Evolutionary conservation across 2,888 invertebrate genomes (phyloP).

Genomic region (Melipona bicolor): DNA sequence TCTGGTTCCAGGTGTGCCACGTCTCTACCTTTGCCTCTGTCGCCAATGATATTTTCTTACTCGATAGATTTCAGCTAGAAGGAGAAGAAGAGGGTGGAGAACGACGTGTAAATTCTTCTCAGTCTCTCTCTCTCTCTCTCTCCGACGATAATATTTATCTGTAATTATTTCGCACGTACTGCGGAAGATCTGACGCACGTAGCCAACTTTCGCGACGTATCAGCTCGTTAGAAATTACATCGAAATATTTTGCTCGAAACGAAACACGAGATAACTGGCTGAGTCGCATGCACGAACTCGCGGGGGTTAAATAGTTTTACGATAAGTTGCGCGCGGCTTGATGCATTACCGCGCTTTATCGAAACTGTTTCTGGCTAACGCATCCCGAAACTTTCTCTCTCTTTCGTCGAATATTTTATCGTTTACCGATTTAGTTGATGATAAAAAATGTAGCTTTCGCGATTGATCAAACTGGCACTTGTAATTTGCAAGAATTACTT

Average conservation of each 20-base stretch:
- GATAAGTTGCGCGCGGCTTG: conserved; percentile 30
- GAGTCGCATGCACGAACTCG: conserved; percentile 32
- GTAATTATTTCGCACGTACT: conserved; percentile 44
- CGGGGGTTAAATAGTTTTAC: conserved; percentile 38
- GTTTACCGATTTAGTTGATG: not conserved
- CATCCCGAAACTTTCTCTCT: not conserved
- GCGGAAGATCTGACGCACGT: conserved; percentile 8
- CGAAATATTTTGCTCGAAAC: conserved; percentile 41
- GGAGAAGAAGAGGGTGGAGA: not conserved
- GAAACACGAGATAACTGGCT: conserved; percentile 28
- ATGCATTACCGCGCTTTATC: conserved; percentile 36
- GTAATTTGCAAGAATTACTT: not conserved
- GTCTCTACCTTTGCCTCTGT: not conserved
- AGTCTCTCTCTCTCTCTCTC: conserved; percentile 23
- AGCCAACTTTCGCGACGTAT: conserved; percentile 49
- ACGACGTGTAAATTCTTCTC: conserved; percentile 5
- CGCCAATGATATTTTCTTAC: not conserved
- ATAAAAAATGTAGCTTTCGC: not conserved
- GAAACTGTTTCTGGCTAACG: not conserved
- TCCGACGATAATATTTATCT: conserved; percentile 25
- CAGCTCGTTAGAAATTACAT: conserved; percentile 56
- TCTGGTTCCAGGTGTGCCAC: not conserved
- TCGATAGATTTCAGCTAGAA: not conserved
- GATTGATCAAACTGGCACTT: not conserved
- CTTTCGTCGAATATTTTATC: not conserved